Evolutionary conservation across 1,140 invertebrate genomes (phyloP).

Genomic region (Leptestheria dahalacensis): DNA sequence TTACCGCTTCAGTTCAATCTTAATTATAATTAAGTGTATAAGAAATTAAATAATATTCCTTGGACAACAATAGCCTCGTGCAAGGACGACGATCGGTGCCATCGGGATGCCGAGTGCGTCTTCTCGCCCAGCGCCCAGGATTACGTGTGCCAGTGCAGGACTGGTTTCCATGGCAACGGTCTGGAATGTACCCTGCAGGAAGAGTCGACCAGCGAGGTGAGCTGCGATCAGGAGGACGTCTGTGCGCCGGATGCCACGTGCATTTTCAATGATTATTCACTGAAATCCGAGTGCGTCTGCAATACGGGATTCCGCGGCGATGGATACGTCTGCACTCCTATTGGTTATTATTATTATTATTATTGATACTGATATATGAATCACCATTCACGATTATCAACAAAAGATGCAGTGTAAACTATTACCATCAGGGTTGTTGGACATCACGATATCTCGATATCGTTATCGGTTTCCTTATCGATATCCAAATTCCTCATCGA

Average conservation of each 20-base stretch:
- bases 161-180: constrained; percentile 65
- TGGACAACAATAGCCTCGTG: constrained; percentile 45
- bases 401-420: too few relatives aligned
- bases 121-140: constrained; percentile 36
- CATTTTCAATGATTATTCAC: constrained; percentile 40
- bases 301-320: constrained; percentile 62
- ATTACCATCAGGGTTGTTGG: too few relatives aligned
- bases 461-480: too few relatives aligned
- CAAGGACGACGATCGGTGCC: constrained; percentile 56
- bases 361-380: constrained; percentile 24
- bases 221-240: constrained; percentile 25
- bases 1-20: too few relatives aligned
- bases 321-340: constrained; percentile 45
- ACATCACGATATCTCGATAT: too few relatives aligned
- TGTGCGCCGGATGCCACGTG: constrained; percentile 63
- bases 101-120: constrained; percentile 56
- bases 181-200: constrained; percentile 39
- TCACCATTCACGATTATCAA: too few relatives aligned
- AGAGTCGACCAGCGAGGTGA: not conserved
- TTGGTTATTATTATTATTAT: constrained; percentile 31
- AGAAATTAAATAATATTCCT: constrained; percentile 22
- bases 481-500: too few relatives aligned
- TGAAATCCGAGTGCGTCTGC: constrained; percentile 58
- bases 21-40: not conserved
- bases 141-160: constrained; percentile 61